Evolutionary conservation across 1,140 invertebrate genomes (phyloP).

Genomic region (Drosophila burlai): DNA sequence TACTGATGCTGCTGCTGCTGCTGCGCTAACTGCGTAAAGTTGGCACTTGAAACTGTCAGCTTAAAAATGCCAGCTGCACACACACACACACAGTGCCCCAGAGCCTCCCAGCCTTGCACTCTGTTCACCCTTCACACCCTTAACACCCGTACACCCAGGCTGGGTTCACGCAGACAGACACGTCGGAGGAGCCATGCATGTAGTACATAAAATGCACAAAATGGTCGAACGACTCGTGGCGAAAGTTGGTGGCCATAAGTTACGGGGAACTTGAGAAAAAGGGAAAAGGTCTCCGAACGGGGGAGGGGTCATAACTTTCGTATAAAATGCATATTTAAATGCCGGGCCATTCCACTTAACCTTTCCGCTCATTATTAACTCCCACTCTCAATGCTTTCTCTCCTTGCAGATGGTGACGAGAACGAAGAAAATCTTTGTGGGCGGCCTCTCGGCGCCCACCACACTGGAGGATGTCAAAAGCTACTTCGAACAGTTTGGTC

Average conservation of each 20-base stretch:
- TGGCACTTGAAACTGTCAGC: conserved; percentile 83
- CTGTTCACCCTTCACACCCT: not conserved
- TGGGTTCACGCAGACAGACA: not conserved
- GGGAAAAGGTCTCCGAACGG: not conserved
- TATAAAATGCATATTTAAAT: conserved; percentile 80
- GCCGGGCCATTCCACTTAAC: conserved; percentile 58
- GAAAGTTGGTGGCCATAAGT: conserved; percentile 77
- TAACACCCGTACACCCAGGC: conserved; percentile 9
- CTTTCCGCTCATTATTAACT: conserved; percentile 49
- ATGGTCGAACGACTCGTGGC: conserved; percentile 74
- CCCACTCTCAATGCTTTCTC: not conserved
- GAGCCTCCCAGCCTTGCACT: not conserved
- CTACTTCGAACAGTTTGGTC: conserved; percentile 99
- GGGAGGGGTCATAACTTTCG: conserved; percentile 64
- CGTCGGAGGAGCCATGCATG: conserved; percentile 48
- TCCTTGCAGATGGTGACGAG: conserved; percentile 98
- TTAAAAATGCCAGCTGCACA: conserved; percentile 82
- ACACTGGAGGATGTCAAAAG: conserved; percentile 99
- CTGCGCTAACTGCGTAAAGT: conserved; percentile 81
- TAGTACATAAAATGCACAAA: conserved; percentile 81
- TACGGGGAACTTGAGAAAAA: conserved; percentile 44
- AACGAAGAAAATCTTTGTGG: conserved; percentile 99
- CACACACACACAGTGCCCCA: conserved; percentile 29
- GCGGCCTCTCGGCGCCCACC: conserved; percentile 98
- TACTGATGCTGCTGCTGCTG: conserved; percentile 46